A percentile compares a stretch with the other conserved stretches of the same genome.
Evolutionary conservation across 2,888 invertebrate genomes (phyloP).

Genomic region (Hirtodrosophila histrioides): DNA sequence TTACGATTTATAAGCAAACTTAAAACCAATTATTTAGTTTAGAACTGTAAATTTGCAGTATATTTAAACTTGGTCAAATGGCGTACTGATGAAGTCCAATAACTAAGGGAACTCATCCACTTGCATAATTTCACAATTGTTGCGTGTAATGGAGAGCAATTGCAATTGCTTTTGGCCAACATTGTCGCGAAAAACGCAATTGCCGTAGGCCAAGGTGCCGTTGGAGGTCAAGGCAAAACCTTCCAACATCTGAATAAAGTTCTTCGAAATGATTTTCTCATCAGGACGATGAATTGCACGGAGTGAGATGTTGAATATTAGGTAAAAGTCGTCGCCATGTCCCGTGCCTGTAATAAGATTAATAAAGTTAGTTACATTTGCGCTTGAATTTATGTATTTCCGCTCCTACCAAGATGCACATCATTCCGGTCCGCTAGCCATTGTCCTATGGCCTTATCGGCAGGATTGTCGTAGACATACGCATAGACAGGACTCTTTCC

Average conservation of each 20-base stretch:
- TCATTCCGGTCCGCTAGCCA: constrained; percentile 83
- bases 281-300: constrained; percentile 27
- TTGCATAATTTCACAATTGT: constrained; percentile 36
- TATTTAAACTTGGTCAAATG: too few species aligned
- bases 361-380: too few species aligned
- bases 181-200: constrained; percentile 65
- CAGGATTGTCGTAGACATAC: constrained; percentile 86
- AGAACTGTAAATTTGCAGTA: too few species aligned
- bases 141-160: constrained; percentile 54
- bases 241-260: constrained; percentile 72
- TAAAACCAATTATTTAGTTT: too few species aligned
- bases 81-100: too few species aligned
- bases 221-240: constrained; percentile 48
- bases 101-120: too few species aligned
- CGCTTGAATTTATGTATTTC: too few species aligned
- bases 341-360: constrained; percentile 56
- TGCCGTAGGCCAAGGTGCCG: constrained; percentile 53
- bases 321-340: constrained; percentile 72
- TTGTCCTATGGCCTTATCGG: not conserved
- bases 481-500: constrained; percentile 33
- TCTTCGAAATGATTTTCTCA: constrained; percentile 55
- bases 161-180: constrained; percentile 38
- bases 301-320: constrained; percentile 50
- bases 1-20: too few species aligned
- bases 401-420: constrained; percentile 85